These are phyloP conservation scores for Agrypnus murinus DNA, from an alignment of 2,888 invertebrate species.

Conservation along the genomic window DNA sequence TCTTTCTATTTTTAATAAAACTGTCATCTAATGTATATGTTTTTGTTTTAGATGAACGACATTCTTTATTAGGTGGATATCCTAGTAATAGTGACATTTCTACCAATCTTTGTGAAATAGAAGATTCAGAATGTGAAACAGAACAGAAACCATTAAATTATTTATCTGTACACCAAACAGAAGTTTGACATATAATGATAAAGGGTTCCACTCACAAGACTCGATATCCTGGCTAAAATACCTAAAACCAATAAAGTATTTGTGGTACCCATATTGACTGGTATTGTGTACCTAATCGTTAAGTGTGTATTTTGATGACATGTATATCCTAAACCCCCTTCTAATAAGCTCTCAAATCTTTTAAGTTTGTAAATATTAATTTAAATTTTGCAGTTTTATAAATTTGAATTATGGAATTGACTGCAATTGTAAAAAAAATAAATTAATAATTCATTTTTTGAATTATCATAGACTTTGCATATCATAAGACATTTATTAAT, in stretches of 20 bases:
- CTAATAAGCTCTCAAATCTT: constrained; percentile 11
- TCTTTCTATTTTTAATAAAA: no score
- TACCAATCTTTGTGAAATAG: constrained; percentile 92
- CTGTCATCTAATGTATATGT: no score
- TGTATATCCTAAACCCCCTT: constrained; percentile 32
- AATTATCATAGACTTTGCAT: constrained; percentile 66
- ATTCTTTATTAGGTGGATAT: constrained; percentile 81
- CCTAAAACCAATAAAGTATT: constrained; percentile 49
- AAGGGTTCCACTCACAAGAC: constrained; percentile 59
- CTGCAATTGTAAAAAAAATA: constrained; percentile 49
- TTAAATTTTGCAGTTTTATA: constrained; percentile 31
- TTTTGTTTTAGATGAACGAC: constrained; percentile 80
- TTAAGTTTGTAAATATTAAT: constrained; percentile 30
- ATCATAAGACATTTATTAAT: constrained; percentile 58
- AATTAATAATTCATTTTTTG: constrained; percentile 56
- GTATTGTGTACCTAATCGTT: constrained; percentile 39
- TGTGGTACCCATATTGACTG: constrained; percentile 56
- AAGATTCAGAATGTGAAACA: constrained; percentile 87
- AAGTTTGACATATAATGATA: constrained; percentile 65
- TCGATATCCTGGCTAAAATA: constrained; percentile 66
- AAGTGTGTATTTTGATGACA: constrained; percentile 47
- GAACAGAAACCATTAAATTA: constrained; percentile 70
- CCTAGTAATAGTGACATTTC: constrained; percentile 91
- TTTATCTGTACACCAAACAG: constrained; percentile 69
- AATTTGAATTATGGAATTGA: constrained; percentile 58